A percentile compares a stretch with the other conserved stretches of the same genome.
These are phyloP conservation scores for Trididemnum nubilum DNA, from an alignment of 23 tunicate genomes.

Conservation along the genomic window DNA sequence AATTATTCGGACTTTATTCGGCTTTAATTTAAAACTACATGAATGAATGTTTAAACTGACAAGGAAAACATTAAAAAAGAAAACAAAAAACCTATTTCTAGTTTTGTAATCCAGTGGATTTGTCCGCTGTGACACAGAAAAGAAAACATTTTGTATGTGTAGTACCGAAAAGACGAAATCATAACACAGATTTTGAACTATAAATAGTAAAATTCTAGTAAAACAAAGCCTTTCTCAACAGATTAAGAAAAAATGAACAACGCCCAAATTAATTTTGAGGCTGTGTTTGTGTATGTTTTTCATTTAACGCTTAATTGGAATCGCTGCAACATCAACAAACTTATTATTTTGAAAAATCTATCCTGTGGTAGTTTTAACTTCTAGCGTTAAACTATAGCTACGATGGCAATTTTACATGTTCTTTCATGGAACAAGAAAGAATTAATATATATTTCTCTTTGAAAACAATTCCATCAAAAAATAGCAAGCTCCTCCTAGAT, in stretches of 20 bases:
- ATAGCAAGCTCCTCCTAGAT: too few relatives aligned
- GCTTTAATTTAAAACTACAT: too few relatives aligned
- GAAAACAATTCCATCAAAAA: too few relatives aligned
- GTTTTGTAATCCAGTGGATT: neutral
- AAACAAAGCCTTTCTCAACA: neutral
- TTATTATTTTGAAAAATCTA: too few relatives aligned
- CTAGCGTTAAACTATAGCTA: too few relatives aligned
- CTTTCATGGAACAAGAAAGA: too few relatives aligned
- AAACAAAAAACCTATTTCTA: neutral
- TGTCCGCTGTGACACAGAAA: neutral
- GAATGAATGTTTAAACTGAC: neutral
- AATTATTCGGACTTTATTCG: too few relatives aligned
- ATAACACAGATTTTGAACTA: neutral
- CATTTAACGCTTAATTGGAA: neutral
- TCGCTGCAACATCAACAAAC: neutral
- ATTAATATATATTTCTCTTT: too few relatives aligned
- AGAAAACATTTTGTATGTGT: neutral
- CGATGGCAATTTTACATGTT: too few relatives aligned
- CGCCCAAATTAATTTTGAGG: too few relatives aligned
- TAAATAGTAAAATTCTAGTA: neutral
- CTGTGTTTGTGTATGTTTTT: too few relatives aligned
- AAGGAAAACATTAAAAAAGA: neutral
- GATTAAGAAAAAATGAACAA: neutral
- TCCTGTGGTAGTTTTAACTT: too few relatives aligned
- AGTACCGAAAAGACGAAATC: neutral